Conservation (phyloP, 2,113 vertebrate species). For the Hemicordylus capensis region DNA sequence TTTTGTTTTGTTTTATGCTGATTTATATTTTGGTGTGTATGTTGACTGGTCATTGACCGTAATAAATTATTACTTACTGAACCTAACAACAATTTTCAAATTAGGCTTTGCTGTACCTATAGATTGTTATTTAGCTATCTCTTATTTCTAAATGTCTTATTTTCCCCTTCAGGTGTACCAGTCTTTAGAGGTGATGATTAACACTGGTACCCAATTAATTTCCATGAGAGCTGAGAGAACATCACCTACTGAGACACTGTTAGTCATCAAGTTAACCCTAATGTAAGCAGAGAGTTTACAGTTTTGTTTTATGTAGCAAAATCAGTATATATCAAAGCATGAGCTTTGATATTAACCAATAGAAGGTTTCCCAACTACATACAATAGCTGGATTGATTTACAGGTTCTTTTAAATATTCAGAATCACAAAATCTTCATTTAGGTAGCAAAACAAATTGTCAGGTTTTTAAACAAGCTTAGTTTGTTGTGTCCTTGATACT, state of each 20-base stretch:
- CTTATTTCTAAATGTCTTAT: background rate
- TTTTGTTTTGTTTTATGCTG: too few relatives aligned
- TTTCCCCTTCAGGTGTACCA: constrained; percentile 2
- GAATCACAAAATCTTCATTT: background rate
- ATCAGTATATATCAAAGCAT: background rate
- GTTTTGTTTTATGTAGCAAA: background rate
- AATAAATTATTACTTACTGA: too few relatives aligned
- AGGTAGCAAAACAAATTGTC: background rate
- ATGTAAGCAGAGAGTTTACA: background rate
- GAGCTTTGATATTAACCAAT: background rate
- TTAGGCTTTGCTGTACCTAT: background rate
- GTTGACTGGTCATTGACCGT: too few relatives aligned
- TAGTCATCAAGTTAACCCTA: background rate
- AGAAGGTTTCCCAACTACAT: background rate
- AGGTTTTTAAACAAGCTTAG: background rate
- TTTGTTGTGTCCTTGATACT: background rate
- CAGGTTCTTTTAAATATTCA: background rate
- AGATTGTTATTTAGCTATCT: background rate
- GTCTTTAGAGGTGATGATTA: constrained; percentile 16
- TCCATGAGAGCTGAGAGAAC: background rate
- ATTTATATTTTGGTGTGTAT: too few relatives aligned
- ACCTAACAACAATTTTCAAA: background rate
- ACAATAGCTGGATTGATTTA: background rate
- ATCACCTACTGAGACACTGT: background rate
- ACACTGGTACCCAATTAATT: background rate